Percentiles rank a stretch among this genome's conserved stretches.
Evolutionary conservation across 23 tunicate species (phyloP).

Genomic region (Halocynthia roretzi): DNA sequence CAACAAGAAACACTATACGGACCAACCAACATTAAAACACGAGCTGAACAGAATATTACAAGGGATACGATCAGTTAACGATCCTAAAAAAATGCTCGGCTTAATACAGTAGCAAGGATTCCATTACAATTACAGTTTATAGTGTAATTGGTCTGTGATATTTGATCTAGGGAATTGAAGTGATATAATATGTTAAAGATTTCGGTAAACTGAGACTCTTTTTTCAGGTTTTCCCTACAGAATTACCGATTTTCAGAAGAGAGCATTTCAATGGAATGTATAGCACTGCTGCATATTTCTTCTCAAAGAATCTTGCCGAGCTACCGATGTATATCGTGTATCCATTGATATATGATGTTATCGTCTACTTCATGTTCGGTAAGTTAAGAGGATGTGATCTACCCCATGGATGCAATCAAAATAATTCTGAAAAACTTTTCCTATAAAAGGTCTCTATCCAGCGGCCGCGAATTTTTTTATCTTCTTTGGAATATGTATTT

Average conservation of each 20-base stretch:
- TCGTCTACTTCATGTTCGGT: constrained; percentile 86
- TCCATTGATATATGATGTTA: constrained; percentile 36
- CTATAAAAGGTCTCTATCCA: constrained; percentile 49
- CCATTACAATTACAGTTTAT: too few relatives aligned
- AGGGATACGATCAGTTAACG: too few relatives aligned
- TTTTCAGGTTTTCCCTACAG: constrained; percentile 59
- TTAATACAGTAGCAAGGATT: too few relatives aligned
- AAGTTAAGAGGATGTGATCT: neutral
- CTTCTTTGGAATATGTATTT: constrained; percentile 34
- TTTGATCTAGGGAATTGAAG: too few relatives aligned
- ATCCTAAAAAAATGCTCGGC: too few relatives aligned
- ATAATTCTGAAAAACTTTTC: neutral
- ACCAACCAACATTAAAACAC: too few relatives aligned
- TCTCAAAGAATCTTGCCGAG: constrained; percentile 66
- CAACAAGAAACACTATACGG: too few relatives aligned
- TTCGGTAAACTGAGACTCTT: neutral
- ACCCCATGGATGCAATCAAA: neutral
- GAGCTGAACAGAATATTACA: too few relatives aligned
- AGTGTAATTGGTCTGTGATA: too few relatives aligned
- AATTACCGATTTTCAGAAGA: constrained; percentile 61
- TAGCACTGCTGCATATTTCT: constrained; percentile 43
- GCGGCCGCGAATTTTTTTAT: constrained; percentile 56
- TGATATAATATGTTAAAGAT: too few relatives aligned
- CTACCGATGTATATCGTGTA: constrained; percentile 48
- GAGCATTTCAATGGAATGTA: constrained; percentile 89